Evolutionary conservation across 2,113 vertebrate species (phyloP).

Genomic region (Trinectes maculatus): DNA sequence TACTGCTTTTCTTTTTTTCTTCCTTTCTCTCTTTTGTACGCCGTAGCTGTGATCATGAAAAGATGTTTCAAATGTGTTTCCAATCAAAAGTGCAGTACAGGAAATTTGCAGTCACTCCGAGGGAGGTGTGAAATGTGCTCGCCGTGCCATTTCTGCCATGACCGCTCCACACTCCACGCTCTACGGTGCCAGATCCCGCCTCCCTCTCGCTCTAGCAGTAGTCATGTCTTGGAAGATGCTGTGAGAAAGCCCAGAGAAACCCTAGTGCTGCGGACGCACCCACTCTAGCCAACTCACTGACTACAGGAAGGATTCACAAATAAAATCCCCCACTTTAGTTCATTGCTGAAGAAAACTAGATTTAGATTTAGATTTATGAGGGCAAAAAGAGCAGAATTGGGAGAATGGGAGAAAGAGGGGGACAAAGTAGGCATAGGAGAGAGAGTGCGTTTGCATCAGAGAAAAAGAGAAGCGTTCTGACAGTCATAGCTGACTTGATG

Average conservation of each 20-base stretch:
- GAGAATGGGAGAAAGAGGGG: background rate
- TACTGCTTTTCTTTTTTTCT: conserved; percentile 31
- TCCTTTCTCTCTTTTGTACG: conserved; percentile 55
- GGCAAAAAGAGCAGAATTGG: conserved; percentile 17
- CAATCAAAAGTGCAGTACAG: conserved; percentile 76
- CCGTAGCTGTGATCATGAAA: conserved; percentile 72
- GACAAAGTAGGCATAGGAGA: background rate
- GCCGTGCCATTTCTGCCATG: conserved; percentile 79
- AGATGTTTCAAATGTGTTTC: conserved; percentile 77
- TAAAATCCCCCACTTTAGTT: conserved; percentile 46
- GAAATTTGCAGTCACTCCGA: conserved; percentile 81
- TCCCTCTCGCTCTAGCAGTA: conserved; percentile 64
- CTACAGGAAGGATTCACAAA: conserved; percentile 68
- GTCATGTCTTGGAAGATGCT: conserved; percentile 72
- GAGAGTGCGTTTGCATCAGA: conserved; percentile 3
- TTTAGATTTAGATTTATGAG: conserved; percentile 51
- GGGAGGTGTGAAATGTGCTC: conserved; percentile 82
- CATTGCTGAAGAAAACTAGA: conserved; percentile 42
- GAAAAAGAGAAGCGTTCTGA: conserved; percentile 20
- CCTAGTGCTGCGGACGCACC: conserved; percentile 28
- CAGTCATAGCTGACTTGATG: conserved; percentile 36
- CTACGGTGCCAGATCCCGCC: conserved; percentile 71
- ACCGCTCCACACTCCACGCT: conserved; percentile 68
- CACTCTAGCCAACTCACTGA: conserved; percentile 50
- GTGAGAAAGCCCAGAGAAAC: conserved; percentile 73